These are phyloP conservation scores for Leptinotarsa tumamoca DNA, from an alignment of 2,888 invertebrate species.

Conservation along the genomic window DNA sequence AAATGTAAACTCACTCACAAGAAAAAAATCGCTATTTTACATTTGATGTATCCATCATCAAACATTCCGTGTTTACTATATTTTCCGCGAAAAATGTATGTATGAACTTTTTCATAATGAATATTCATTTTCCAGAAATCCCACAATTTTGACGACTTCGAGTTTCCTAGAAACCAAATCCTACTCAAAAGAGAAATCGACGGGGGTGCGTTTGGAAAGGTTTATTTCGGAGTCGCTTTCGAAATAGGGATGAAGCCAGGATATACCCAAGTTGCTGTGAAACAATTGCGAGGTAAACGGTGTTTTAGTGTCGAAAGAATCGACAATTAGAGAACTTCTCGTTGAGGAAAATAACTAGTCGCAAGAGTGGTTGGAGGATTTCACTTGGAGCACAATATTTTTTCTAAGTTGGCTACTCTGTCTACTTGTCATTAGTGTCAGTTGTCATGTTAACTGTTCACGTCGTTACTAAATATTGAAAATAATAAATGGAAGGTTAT, in stretches of 20 bases:
- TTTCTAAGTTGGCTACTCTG: too few species aligned
- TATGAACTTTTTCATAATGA: not conserved
- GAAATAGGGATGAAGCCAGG: constrained; percentile 68
- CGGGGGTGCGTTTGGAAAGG: constrained; percentile 82
- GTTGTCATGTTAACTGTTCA: too few species aligned
- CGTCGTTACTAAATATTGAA: too few species aligned
- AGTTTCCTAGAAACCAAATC: constrained; percentile 58
- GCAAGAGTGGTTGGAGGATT: too few species aligned
- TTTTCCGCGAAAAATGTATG: not conserved
- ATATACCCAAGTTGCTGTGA: constrained; percentile 76
- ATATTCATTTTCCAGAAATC: constrained; percentile 41
- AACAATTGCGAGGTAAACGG: constrained; percentile 75
- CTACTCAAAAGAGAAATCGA: constrained; percentile 70
- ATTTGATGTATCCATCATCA: not conserved
- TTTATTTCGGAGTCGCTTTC: constrained; percentile 75
- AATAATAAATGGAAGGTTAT: too few species aligned
- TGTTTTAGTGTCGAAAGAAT: not conserved
- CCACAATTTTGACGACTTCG: constrained; percentile 56
- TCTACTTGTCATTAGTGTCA: too few species aligned
- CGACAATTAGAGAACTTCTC: too few species aligned
- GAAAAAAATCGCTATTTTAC: too few species aligned
- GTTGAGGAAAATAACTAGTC: too few species aligned
- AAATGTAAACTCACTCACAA: not conserved
- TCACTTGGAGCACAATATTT: too few species aligned
- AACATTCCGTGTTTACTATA: not conserved